A percentile compares a stretch with the other conserved stretches of the same genome.
Conservation (phyloP, 2,113 vertebrate genomes). For the Takifugu bimaculatus region DNA sequence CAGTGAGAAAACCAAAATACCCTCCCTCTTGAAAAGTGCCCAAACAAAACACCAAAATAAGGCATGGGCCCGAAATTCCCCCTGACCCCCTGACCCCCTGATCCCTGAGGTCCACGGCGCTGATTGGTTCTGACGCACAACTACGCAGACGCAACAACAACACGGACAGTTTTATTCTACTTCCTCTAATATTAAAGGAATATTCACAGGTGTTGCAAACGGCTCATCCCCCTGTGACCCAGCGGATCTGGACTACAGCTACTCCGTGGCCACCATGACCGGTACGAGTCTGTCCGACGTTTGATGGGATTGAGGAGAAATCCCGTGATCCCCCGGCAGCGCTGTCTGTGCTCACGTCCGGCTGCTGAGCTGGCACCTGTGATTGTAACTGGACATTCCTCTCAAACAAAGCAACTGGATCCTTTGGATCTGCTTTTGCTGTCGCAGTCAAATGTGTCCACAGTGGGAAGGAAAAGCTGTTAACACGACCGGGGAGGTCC, state of each 20-base stretch:
- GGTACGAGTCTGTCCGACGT: conserved; percentile 17
- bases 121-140: conserved; percentile 21
- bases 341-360: conserved; percentile 20
- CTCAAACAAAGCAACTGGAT: conserved; percentile 1
- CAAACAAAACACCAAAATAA: conserved; percentile 61
- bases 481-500: too few species aligned
- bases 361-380: conserved; percentile 15
- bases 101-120: conserved; percentile 25
- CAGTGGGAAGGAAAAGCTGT: too few species aligned
- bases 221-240: conserved; percentile 8
- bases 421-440: conserved; percentile 10
- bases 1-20: conserved; percentile 55
- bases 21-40: conserved; percentile 40
- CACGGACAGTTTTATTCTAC: conserved; percentile 7
- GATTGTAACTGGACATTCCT: conserved; percentile 22
- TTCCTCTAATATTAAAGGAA: not conserved
- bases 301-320: conserved; percentile 12
- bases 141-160: conserved; percentile 12
- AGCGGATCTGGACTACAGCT: too few species aligned
- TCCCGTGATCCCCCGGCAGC: conserved; percentile 4
- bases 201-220: too few species aligned
- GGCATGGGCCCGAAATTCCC: conserved; percentile 23
- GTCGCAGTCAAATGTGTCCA: too few species aligned
- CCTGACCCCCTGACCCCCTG: conserved; percentile 46
- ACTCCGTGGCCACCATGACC: too few species aligned